A percentile compares a stretch with the other conserved stretches of the same genome.
Evolutionary conservation across 2,113 vertebrate genomes (phyloP).

Genomic region (Gopherus flavomarginatus): DNA sequence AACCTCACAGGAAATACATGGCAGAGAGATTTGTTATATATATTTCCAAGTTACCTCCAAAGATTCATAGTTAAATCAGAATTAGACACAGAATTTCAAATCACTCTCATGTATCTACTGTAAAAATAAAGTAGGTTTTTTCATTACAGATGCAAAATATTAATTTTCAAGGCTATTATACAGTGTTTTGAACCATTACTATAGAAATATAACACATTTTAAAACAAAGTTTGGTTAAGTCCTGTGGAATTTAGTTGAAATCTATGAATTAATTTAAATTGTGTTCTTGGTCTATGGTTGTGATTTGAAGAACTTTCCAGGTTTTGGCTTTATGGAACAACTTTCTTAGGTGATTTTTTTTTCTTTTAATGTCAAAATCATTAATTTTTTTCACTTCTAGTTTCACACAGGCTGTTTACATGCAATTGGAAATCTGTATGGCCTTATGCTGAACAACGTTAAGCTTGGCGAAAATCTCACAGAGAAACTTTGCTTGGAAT

Average conservation of each 20-base stretch:
- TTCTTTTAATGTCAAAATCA: background rate
- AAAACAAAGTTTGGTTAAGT: background rate
- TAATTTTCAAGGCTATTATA: background rate
- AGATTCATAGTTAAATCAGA: background rate
- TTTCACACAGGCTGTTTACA: conserved; percentile 85
- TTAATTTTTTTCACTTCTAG: conserved; percentile 73
- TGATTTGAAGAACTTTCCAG: background rate
- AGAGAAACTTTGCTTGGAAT: conserved; percentile 81
- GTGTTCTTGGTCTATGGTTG: background rate
- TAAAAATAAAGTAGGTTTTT: background rate
- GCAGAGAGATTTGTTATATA: background rate
- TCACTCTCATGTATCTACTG: background rate
- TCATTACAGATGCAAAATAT: background rate
- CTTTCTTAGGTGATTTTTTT: background rate
- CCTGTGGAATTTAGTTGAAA: background rate
- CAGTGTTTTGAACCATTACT: background rate
- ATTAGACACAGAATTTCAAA: background rate
- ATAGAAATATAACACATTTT: background rate
- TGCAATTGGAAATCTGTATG: conserved; percentile 79
- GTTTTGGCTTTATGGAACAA: background rate
- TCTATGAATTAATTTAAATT: background rate
- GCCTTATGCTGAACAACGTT: conserved; percentile 83
- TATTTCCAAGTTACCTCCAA: background rate
- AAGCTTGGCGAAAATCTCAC: conserved; percentile 67
- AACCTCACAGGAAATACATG: background rate